Evolutionary conservation across 2,888 invertebrate genomes (phyloP).

Genomic region (Lithophane leautieri): DNA sequence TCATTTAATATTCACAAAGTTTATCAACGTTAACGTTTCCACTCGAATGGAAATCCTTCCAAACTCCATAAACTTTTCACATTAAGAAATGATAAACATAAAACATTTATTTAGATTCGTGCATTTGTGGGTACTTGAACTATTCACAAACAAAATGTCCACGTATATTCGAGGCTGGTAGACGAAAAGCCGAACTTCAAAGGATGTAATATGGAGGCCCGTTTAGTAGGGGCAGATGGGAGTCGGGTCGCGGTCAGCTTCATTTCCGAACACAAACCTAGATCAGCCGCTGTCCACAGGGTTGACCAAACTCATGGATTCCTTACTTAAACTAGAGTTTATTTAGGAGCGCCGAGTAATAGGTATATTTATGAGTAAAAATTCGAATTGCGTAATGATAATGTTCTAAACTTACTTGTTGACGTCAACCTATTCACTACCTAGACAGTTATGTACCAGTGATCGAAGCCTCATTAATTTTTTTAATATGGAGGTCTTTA

Average conservation of each 20-base stretch:
- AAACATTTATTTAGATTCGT: slow-evolving; percentile 61
- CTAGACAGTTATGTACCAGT: neutral
- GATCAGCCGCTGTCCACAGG: slow-evolving; percentile 59
- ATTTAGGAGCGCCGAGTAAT: slow-evolving; percentile 16
- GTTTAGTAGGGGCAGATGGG: slow-evolving; percentile 64
- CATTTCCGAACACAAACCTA: slow-evolving; percentile 69
- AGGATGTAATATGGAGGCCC: slow-evolving; percentile 70
- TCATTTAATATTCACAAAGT: slow-evolving; percentile 66
- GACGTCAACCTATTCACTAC: neutral
- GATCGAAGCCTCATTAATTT: neutral
- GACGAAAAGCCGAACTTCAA: slow-evolving; percentile 72
- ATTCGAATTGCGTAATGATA: neutral
- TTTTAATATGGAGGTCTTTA: neutral
- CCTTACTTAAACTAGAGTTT: slow-evolving; percentile 49
- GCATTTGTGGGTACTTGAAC: slow-evolving; percentile 57
- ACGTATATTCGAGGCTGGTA: slow-evolving; percentile 66
- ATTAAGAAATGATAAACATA: slow-evolving; percentile 67
- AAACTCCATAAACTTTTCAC: slow-evolving; percentile 62
- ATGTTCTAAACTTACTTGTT: neutral
- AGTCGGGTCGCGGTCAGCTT: slow-evolving; percentile 67
- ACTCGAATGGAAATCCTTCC: slow-evolving; percentile 60
- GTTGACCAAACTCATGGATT: slow-evolving; percentile 46
- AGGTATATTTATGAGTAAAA: slow-evolving; percentile 4
- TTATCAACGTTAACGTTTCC: slow-evolving; percentile 66
- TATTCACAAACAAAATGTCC: slow-evolving; percentile 71